Evolutionary conservation across 2,888 invertebrate species (phyloP).

Genomic region (Platycnemis pennipes): DNA sequence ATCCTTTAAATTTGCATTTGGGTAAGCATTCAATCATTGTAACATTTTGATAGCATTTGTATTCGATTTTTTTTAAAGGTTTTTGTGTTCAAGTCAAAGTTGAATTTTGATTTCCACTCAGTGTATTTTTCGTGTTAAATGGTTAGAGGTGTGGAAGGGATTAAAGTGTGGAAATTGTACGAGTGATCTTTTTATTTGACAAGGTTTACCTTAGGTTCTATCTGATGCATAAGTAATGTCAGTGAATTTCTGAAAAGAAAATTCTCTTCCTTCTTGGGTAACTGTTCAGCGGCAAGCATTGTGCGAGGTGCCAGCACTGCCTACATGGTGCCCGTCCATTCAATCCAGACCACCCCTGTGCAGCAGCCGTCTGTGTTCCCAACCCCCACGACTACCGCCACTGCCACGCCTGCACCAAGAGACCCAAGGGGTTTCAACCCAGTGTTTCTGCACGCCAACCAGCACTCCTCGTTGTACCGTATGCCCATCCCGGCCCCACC

Average conservation of each 20-base stretch:
- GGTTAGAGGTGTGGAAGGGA: too few relatives aligned
- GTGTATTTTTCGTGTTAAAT: not conserved
- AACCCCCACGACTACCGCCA: conserved; percentile 42
- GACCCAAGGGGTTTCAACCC: conserved; percentile 71
- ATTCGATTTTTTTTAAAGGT: too few relatives aligned
- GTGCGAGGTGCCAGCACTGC: not conserved
- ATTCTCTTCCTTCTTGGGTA: too few relatives aligned
- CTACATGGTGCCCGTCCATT: conserved; percentile 50
- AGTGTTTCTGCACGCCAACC: conserved; percentile 70
- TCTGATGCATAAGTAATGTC: too few relatives aligned
- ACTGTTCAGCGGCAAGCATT: not conserved
- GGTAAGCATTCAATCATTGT: not conserved
- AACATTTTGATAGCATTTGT: not conserved
- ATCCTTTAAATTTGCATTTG: conserved; percentile 23
- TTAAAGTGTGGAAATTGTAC: too few relatives aligned
- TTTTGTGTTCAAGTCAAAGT: too few relatives aligned
- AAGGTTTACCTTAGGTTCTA: too few relatives aligned
- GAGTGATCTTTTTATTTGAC: too few relatives aligned
- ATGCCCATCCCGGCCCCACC: not conserved
- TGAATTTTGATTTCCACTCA: too few relatives aligned
- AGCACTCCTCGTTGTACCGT: not conserved
- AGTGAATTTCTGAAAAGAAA: too few relatives aligned
- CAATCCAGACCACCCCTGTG: conserved; percentile 46
- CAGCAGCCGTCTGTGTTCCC: conserved; percentile 66
- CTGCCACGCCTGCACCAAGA: conserved; percentile 70